These are phyloP conservation scores for Zaprionus davidi DNA, from an alignment of 1,140 invertebrate species.

Conservation along the genomic window DNA sequence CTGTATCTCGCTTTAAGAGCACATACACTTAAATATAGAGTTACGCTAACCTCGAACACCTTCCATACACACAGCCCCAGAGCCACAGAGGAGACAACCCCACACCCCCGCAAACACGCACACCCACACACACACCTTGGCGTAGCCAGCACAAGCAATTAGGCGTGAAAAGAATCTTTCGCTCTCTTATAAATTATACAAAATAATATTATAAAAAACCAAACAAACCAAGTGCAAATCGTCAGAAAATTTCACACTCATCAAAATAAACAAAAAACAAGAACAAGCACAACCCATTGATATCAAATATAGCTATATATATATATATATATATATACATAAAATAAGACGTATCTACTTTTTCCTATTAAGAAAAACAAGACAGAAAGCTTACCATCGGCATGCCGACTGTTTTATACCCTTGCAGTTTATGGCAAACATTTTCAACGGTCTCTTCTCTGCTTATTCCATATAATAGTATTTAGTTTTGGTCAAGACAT, in stretches of 20 bases:
- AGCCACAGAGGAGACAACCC: slow-evolving; percentile 11
- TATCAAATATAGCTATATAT: slow-evolving; percentile 46
- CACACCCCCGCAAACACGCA: slow-evolving; percentile 1
- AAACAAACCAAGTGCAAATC: slow-evolving; percentile 38
- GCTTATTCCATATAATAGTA: no score
- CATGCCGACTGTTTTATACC: slow-evolving; percentile 1
- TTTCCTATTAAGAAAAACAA: slow-evolving; percentile 47
- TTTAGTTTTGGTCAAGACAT: no score
- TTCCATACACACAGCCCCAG: slow-evolving; percentile 8
- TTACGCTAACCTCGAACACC: slow-evolving; percentile 51
- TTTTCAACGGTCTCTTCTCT: neutral
- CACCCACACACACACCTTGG: slow-evolving; percentile 45
- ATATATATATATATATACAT: slow-evolving; percentile 26
- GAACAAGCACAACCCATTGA: slow-evolving; percentile 49
- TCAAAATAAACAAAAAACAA: slow-evolving; percentile 29
- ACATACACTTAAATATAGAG: slow-evolving; percentile 51
- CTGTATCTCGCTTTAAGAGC: slow-evolving; percentile 60
- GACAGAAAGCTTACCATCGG: neutral
- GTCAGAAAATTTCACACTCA: slow-evolving; percentile 39
- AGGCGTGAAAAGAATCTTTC: slow-evolving; percentile 40
- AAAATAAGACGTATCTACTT: slow-evolving; percentile 55
- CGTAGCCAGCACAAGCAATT: slow-evolving; percentile 79
- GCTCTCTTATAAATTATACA: slow-evolving; percentile 40
- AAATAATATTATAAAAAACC: slow-evolving; percentile 18
- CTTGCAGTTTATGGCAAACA: neutral